These are phyloP conservation scores for Drosophila nr. medialis DNA, from an alignment of 2,888 invertebrate genomes.

Conservation along the genomic window DNA sequence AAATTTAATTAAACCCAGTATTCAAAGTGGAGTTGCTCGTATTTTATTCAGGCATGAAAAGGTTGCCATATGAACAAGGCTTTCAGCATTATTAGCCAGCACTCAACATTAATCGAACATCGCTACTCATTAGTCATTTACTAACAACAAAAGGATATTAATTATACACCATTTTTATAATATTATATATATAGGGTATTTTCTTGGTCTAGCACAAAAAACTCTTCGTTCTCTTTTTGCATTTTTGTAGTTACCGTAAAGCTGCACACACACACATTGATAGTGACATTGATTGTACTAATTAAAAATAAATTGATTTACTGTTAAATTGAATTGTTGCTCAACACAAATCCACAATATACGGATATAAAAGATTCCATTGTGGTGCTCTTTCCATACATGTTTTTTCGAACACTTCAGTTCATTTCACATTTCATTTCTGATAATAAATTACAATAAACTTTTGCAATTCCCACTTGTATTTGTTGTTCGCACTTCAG, in stretches of 20 bases:
- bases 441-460: slow-evolving; percentile 62
- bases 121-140: neutral
- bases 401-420: slow-evolving; percentile 16
- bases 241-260: neutral
- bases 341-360: slow-evolving; percentile 8
- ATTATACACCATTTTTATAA: neutral
- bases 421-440: slow-evolving; percentile 34
- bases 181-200: neutral
- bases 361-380: slow-evolving; percentile 14
- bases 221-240: neutral
- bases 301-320: slow-evolving; percentile 55
- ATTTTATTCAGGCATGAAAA: neutral
- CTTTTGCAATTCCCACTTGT: slow-evolving; percentile 54
- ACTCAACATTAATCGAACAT: neutral
- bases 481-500: slow-evolving; percentile 61
- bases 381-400: slow-evolving; percentile 15
- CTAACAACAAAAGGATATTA: neutral
- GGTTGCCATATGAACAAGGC: neutral
- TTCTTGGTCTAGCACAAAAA: neutral
- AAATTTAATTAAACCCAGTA: neutral
- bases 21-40: neutral
- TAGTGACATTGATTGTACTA: slow-evolving; percentile 50
- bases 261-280: slow-evolving; percentile 2
- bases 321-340: slow-evolving; percentile 46
- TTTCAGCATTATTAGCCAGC: neutral